Percentiles rank a stretch among this genome's conserved stretches.
phyloP scores from a whole-genome alignment of 2,113 vertebrate genomes.

The Oncorhynchus tshawytscha region DNA sequence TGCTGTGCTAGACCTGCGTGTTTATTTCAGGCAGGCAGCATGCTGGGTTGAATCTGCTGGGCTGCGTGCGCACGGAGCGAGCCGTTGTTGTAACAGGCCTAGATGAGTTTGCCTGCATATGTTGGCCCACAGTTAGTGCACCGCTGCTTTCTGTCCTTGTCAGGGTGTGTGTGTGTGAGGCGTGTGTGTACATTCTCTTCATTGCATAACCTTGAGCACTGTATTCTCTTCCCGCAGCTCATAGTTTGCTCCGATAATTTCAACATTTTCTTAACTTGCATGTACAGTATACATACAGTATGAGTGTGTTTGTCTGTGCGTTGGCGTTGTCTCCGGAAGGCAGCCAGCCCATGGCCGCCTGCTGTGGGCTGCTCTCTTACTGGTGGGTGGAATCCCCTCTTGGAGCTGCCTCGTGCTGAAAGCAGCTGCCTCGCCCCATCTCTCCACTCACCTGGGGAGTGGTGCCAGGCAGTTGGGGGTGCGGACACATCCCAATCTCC shows the following conservation, averaged over 20 bases:
- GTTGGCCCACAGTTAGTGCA: constrained; percentile 10
- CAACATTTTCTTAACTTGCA: no score
- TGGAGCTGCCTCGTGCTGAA: constrained; percentile 54
- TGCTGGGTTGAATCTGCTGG: constrained; percentile 41
- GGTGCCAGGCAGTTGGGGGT: no score
- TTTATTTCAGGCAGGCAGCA: constrained; percentile 23
- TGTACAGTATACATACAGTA: not conserved
- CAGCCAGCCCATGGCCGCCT: constrained; percentile 31
- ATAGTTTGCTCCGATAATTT: no score
- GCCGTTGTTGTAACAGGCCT: constrained; percentile 53
- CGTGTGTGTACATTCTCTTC: constrained; percentile 2
- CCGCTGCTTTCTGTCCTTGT: constrained; percentile 9
- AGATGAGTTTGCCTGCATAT: constrained; percentile 24
- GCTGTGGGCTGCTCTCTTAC: constrained; percentile 47
- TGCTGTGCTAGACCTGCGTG: not conserved
- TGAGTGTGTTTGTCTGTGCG: not conserved
- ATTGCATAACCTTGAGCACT: not conserved
- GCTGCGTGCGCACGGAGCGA: constrained; percentile 34
- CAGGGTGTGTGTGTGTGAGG: not conserved
- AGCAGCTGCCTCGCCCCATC: constrained; percentile 55
- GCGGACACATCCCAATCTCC: no score
- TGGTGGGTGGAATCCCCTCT: constrained; percentile 60
- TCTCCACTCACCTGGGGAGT: constrained; percentile 22
- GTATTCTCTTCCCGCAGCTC: no score
- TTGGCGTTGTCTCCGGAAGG: constrained; percentile 40